These are phyloP conservation scores for Geococcyx californianus DNA, from an alignment of 2,113 vertebrate genomes.

Conservation along the genomic window DNA sequence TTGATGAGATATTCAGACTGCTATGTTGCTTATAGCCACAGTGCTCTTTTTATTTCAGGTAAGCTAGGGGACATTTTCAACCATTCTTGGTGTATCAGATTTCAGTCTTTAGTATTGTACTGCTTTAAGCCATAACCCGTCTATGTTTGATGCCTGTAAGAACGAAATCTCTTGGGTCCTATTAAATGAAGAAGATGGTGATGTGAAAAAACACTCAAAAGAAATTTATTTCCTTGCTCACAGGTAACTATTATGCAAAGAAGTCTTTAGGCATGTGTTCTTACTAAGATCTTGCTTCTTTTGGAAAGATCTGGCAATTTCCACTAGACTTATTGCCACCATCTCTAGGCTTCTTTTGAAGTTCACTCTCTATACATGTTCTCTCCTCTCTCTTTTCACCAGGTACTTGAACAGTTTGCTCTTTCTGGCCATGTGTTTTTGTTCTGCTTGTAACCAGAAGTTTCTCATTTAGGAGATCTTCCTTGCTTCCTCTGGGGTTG, in stretches of 20 bases:
- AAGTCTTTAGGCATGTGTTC: background rate
- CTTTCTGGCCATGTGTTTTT: background rate
- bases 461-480: background rate
- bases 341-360: background rate
- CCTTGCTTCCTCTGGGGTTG: background rate
- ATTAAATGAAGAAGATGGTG: background rate
- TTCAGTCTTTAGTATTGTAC: background rate
- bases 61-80: background rate
- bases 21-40: rapidly evolving
- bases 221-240: background rate
- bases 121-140: background rate
- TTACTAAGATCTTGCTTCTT: background rate
- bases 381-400: background rate
- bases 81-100: background rate
- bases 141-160: background rate
- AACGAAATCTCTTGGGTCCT: background rate
- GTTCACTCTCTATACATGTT: background rate
- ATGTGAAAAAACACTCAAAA: background rate
- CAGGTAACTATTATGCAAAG: background rate
- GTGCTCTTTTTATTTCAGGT: background rate
- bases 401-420: background rate
- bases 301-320: background rate
- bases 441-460: background rate
- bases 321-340: background rate
- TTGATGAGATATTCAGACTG: background rate